Evolutionary conservation across 1,140 invertebrate genomes (phyloP).

Genomic region (Ruditapes philippinarum): DNA sequence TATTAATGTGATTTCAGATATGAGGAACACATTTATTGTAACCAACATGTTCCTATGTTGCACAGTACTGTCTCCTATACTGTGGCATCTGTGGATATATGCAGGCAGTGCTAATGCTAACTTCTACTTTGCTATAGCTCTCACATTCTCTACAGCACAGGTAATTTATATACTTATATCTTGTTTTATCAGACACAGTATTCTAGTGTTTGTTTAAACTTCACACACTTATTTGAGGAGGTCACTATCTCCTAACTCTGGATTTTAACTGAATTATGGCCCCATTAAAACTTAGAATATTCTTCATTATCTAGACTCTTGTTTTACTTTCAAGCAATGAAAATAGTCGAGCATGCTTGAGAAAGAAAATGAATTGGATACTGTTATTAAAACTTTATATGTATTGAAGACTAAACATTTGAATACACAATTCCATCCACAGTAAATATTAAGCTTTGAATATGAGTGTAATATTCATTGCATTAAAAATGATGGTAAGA

Average conservation of each 20-base stretch:
- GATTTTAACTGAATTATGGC: neutral
- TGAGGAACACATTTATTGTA: constrained; percentile 96
- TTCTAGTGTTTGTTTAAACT: too few species aligned
- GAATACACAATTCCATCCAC: too few species aligned
- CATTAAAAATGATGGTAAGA: too few species aligned
- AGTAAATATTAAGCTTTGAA: too few species aligned
- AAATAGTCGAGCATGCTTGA: too few species aligned
- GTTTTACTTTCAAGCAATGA: too few species aligned
- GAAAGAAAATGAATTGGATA: too few species aligned
- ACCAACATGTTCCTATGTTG: constrained; percentile 95
- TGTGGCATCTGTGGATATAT: constrained; percentile 99
- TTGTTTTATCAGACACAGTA: neutral
- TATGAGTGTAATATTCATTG: too few species aligned
- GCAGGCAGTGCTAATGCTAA: constrained; percentile 99
- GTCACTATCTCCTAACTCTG: neutral
- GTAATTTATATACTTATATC: constrained; percentile 83
- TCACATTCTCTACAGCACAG: constrained; percentile 97
- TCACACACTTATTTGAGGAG: too few species aligned
- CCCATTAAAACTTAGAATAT: neutral
- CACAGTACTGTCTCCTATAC: constrained; percentile 95
- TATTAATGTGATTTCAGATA: constrained; percentile 87
- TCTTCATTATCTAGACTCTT: too few species aligned
- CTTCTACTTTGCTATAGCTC: constrained; percentile 99
- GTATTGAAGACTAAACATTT: too few species aligned
- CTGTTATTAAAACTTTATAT: too few species aligned